Evolutionary conservation across 2,797 vertebrate species (phyloP), one percentile per base, ranked within the genome.

Genomic region (Rhabdophis nuchalis): DNA sequence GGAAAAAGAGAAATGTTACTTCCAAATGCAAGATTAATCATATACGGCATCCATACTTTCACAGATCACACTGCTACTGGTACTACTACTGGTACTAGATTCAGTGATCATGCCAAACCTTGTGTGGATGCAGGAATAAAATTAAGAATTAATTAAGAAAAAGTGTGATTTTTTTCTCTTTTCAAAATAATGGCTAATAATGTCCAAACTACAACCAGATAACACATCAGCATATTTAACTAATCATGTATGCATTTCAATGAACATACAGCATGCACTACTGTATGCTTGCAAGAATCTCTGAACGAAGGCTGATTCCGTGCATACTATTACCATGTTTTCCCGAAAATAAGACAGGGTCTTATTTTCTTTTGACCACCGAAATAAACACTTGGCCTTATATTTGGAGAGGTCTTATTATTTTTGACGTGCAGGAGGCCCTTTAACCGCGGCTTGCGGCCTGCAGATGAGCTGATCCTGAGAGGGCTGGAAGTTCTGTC

Each of bases 311-410:
- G 5, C 58, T 93, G 88, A 91, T 54, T 92, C 77, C 92, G 89
- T 93, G 88, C 88, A 92, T 95, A 93, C 23, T 86, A 58, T 14
- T 92, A 50, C 46, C 46, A 6, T 50, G 46, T 4, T 50, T 50
- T 50, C 46, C 46, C 46, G 5, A 50, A 50, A 50, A 50, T 6
- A 50, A 50, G 46, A 50, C 46, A 50, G 46, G 46, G 46, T 50
- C 46, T 50, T 50, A 50, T 50, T 50, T 50, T 50, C 46, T 50
- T 50, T 50, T 50, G 46, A 50, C 5, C 46, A 5, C 46, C 46
- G 46, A 50, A 50, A 50, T 50, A 50, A 50, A 50, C 46, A 5
- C 46, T 50, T 50, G 46, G 46, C 46, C 46, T 50, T 50, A 50
- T 50, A 5, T 50, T 50, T 6, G 5, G 46, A 6, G 46, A 50